phyloP scores from a whole-genome alignment of 2,113 vertebrate genomes.

The Dasyornis broadbenti region DNA sequence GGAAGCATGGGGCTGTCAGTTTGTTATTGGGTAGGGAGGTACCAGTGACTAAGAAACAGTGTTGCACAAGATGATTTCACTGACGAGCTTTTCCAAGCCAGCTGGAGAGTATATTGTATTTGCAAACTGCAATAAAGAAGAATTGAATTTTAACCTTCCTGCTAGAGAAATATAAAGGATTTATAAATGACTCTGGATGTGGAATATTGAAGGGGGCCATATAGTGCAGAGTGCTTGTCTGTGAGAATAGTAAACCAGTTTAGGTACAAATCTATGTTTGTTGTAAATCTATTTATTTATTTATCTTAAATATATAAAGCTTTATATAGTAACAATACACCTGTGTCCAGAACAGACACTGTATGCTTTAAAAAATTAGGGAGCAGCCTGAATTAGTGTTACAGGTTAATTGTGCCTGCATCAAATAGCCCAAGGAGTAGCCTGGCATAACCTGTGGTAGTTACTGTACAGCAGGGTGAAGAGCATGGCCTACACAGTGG shows the following conservation, averaged over 20 bases:
- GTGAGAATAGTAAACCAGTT: not conserved
- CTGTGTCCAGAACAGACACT: not conserved
- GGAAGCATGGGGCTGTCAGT: not conserved
- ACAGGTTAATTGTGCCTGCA: not conserved
- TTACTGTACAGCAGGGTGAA: not conserved
- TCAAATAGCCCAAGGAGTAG: not conserved
- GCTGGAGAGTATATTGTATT: slow-evolving; percentile 1
- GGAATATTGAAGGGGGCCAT: not conserved
- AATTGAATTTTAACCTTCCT: slow-evolving; percentile 37
- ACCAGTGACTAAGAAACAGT: not conserved
- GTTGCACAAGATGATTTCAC: slow-evolving; percentile 13
- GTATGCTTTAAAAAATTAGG: not conserved
- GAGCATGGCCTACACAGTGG: not conserved
- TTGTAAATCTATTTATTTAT: not conserved
- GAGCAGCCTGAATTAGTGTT: not conserved
- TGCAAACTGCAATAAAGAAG: slow-evolving; percentile 21
- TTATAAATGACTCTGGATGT: not conserved
- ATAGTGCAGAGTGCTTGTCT: not conserved
- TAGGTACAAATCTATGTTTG: not conserved
- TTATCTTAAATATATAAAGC: not conserved
- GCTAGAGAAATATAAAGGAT: not conserved
- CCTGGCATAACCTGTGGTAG: not conserved
- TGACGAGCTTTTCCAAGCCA: not conserved
- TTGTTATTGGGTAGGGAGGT: not conserved
- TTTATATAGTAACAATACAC: not conserved